A percentile compares a stretch with the other conserved stretches of the same genome.
phyloP scores from a whole-genome alignment of 2,797 vertebrate genomes.

The Coendou prehensilis region DNA sequence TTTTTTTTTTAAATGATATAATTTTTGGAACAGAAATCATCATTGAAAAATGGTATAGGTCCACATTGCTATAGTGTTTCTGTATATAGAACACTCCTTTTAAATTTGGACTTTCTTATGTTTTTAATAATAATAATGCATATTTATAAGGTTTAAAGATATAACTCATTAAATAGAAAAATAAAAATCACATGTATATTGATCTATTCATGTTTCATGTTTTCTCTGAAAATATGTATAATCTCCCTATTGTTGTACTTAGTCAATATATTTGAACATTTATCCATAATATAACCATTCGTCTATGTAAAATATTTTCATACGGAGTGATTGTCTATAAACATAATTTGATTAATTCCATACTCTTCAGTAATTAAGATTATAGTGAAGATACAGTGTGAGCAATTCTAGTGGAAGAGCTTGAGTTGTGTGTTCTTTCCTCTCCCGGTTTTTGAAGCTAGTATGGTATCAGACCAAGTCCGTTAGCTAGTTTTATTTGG shows the following conservation, averaged over 20 bases:
- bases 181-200: background rate
- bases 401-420: background rate
- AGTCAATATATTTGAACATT: background rate
- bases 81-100: background rate
- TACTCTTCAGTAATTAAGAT: background rate
- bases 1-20: background rate
- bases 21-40: background rate
- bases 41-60: background rate
- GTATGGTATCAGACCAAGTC: background rate
- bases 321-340: background rate
- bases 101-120: background rate
- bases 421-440: background rate
- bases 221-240: background rate
- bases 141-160: slow-evolving; percentile 12
- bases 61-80: background rate
- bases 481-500: background rate
- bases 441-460: background rate
- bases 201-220: background rate
- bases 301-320: background rate
- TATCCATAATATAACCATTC: background rate
- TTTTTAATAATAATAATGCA: background rate
- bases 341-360: background rate
- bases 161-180: background rate
- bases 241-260: background rate
- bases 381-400: background rate